A percentile compares a stretch with the other conserved stretches of the same genome.
phyloP scores from a whole-genome alignment of 2,888 invertebrate species.

The Aplocera efformata region DNA sequence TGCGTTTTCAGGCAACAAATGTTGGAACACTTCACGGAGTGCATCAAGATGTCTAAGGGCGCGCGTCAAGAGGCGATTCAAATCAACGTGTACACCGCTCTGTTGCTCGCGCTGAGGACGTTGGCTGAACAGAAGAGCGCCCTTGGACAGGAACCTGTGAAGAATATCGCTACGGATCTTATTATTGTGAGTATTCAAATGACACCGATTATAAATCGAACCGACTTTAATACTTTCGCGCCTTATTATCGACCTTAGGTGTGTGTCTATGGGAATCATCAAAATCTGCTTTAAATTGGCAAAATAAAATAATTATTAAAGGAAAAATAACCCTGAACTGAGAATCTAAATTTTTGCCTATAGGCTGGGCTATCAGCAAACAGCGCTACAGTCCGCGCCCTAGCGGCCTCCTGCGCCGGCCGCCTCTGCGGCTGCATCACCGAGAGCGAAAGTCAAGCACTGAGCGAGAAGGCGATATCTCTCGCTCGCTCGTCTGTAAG shows the following conservation, averaged over 20 bases:
- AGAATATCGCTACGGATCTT: constrained; percentile 89
- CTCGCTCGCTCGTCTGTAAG: constrained; percentile 51
- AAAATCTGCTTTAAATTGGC: no score
- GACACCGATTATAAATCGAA: no score
- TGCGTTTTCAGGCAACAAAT: constrained; percentile 86
- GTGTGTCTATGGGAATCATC: no score
- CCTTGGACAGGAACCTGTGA: constrained; percentile 94
- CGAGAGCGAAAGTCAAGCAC: constrained; percentile 59
- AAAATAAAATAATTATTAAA: no score
- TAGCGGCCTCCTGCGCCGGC: constrained; percentile 97
- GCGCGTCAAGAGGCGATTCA: constrained; percentile 96
- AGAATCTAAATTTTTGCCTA: constrained; percentile 12
- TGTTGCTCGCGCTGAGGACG: constrained; percentile 93
- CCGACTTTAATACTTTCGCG: no score
- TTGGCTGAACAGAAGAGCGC: constrained; percentile 92
- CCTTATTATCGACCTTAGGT: no score
- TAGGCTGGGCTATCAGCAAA: constrained; percentile 86
- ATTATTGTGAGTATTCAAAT: constrained; percentile 86
- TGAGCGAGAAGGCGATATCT: constrained; percentile 55
- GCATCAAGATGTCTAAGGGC: constrained; percentile 95
- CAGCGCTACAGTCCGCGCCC: constrained; percentile 92
- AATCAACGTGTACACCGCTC: constrained; percentile 97
- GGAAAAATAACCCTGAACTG: no score
- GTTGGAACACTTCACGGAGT: constrained; percentile 97
- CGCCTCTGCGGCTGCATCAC: constrained; percentile 82